These are phyloP conservation scores for Pachymerium ferrugineum DNA, from an alignment of 2,888 invertebrate genomes.

Conservation along the genomic window DNA sequence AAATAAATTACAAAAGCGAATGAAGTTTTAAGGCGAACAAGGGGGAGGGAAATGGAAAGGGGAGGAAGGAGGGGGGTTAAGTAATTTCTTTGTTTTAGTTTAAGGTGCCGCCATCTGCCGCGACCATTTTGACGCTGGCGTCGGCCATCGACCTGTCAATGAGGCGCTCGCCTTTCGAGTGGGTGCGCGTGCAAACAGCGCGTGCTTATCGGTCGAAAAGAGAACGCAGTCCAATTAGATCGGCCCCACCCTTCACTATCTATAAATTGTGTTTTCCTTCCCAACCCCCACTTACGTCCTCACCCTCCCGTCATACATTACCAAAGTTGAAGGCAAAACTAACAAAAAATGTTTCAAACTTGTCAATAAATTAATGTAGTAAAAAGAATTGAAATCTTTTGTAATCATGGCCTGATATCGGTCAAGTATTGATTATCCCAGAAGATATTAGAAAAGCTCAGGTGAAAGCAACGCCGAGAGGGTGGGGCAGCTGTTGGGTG, in stretches of 20 bases:
- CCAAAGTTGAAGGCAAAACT: too few relatives aligned
- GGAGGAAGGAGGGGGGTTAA: not conserved
- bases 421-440: not conserved
- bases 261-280: not conserved
- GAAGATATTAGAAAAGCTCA: not conserved
- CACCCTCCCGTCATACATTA: too few relatives aligned
- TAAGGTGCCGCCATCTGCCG: conserved; percentile 13
- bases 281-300: too few relatives aligned
- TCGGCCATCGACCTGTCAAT: conserved; percentile 25
- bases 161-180: conserved; percentile 19
- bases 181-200: conserved; percentile 2
- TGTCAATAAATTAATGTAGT: not conserved
- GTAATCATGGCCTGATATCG: not conserved
- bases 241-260: conserved; percentile 19
- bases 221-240: conserved; percentile 5
- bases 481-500: conserved; percentile 24
- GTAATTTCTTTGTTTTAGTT: not conserved
- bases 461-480: conserved; percentile 24
- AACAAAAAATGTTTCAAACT: not conserved
- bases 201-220: conserved; percentile 25
- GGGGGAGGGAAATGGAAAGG: not conserved
- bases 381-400: not conserved
- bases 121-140: not conserved
- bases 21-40: too few relatives aligned
- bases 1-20: not conserved